Evolutionary conservation across 2,113 vertebrate genomes (phyloP).

Genomic region (Hassar affinis): DNA sequence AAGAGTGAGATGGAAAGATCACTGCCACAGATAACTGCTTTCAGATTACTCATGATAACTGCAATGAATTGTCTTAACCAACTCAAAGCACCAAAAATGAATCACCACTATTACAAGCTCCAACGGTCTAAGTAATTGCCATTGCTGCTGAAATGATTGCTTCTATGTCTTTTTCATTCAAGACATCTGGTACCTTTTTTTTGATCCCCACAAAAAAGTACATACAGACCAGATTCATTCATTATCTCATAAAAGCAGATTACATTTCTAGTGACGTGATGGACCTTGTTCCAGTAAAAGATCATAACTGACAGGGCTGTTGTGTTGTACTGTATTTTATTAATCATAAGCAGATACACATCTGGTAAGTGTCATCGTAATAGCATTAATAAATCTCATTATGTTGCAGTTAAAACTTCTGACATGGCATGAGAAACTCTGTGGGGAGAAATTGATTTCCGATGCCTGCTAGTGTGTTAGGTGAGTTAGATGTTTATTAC

Average conservation of each 20-base stretch:
- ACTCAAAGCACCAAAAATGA: constrained; percentile 22
- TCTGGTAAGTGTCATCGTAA: neutral
- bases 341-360: constrained; percentile 13
- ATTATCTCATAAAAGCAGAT: neutral
- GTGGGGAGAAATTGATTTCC: constrained; percentile 42
- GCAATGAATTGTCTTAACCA: constrained; percentile 7
- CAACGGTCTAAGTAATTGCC: constrained; percentile 22
- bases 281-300: constrained; percentile 17
- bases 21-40: constrained; percentile 6
- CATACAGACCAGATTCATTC: neutral
- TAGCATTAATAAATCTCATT: constrained; percentile 22
- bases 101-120: constrained; percentile 23
- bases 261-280: neutral
- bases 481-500: constrained; percentile 24
- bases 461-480: constrained; percentile 39
- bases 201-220: neutral
- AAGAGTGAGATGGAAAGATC: constrained; percentile 30
- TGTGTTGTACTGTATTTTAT: neutral
- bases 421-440: constrained; percentile 6
- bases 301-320: constrained; percentile 13
- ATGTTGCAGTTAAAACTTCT: constrained; percentile 16
- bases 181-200: neutral
- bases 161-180: neutral
- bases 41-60: constrained; percentile 21
- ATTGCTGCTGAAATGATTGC: constrained; percentile 7